Evolutionary conservation across 2,888 invertebrate genomes (phyloP), one percentile per base, ranked within the genome.

Genomic region (Mythimna pallens): DNA sequence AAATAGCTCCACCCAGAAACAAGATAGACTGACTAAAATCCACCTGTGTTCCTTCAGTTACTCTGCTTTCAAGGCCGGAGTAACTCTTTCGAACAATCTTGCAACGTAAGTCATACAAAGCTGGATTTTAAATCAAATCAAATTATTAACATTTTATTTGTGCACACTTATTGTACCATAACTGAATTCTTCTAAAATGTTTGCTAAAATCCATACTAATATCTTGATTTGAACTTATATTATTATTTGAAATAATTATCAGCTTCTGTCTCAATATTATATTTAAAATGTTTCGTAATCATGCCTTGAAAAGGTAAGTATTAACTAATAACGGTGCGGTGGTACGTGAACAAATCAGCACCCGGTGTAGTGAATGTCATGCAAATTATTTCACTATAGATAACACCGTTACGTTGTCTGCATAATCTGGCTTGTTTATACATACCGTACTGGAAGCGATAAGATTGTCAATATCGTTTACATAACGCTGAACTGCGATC

Each of bases 381-480:
- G 81, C 77, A 81, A 81, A 86, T 83, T 81, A 83, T 79, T 83
- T 84, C 70, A 86, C 71, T 77, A 69, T 9, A 63, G 84, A 83
- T 86, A 84, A 81, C 71, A 76, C 12, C 57, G 43, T 83, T 80
- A 83, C 80, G 77, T 74, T 81, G 62, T 78, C 66, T 70, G 55
- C 59, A 72, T 76, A 78, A 85, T 77, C 74, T 74, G 47, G 59
- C 59, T 71, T 78, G 73, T 76, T 74, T 79, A 73, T 73, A 76
- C 70, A 55, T 72, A 63, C 57, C 63, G 47, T 72, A 70, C 65
- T 76, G 61, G 22, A 55, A 65, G 61, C 58, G 86, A 85, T 86
- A 83, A 85, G 83, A 84, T 81, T 74, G 79, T 70, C 58, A 73
- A 76, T 82, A 78, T 66, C 62, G 70, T 75, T 83, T 80, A 76